Evolutionary conservation across 2,797 vertebrate species (phyloP).

Genomic region (Discoglossus pictus): DNA sequence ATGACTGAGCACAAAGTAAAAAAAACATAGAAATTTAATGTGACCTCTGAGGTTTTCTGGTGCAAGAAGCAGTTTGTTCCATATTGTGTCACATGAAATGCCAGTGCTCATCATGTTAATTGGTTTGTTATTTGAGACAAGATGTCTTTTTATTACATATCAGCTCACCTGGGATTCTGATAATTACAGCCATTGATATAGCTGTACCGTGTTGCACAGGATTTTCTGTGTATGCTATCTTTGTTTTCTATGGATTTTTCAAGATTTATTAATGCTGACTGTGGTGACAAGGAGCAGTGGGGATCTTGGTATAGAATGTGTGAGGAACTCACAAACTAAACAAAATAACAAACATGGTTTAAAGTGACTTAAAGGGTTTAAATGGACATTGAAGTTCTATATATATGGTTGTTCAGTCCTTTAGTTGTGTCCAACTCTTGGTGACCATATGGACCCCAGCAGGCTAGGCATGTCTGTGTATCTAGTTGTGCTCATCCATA

Average conservation of each 20-base stretch:
- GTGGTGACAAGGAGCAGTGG: too few relatives aligned
- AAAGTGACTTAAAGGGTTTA: too few relatives aligned
- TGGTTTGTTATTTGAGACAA: neutral
- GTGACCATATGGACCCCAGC: too few relatives aligned
- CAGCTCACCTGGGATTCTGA: neutral
- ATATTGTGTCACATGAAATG: neutral
- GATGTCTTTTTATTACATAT: neutral
- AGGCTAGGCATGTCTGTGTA: too few relatives aligned
- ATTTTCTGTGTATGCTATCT: neutral
- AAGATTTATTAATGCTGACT: neutral
- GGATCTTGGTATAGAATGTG: too few relatives aligned
- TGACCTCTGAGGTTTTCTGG: neutral
- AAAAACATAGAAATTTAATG: neutral
- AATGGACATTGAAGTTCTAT: too few relatives aligned
- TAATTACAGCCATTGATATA: neutral
- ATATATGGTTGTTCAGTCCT: too few relatives aligned
- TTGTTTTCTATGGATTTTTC: neutral
- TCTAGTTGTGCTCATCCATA: too few relatives aligned
- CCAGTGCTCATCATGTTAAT: neutral
- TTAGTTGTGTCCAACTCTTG: too few relatives aligned
- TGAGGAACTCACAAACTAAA: too few relatives aligned
- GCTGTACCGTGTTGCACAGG: neutral
- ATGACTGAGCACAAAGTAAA: neutral
- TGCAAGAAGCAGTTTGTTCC: neutral
- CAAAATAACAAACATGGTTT: too few relatives aligned